Conservation (phyloP, 2,888 invertebrate genomes). For the Perithous albicinctus region DNA sequence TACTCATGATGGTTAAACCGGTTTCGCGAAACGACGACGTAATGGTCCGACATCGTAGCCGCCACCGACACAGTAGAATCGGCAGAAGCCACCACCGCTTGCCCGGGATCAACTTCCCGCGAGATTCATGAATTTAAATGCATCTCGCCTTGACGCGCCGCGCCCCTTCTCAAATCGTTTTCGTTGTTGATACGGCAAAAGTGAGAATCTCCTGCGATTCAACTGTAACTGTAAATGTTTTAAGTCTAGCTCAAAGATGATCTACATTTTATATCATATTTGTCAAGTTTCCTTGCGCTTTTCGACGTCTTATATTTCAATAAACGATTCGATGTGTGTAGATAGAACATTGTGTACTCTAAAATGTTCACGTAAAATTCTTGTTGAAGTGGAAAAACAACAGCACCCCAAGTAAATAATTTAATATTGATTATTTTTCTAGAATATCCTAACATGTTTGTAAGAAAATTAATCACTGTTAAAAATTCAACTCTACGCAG, state of each 20-base stretch:
- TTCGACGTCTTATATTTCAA: neutral
- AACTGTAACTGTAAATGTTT: neutral
- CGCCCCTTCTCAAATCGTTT: slow-evolving; percentile 15
- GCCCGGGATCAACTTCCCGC: slow-evolving; percentile 66
- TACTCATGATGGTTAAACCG: slow-evolving; percentile 71
- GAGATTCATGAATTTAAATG: slow-evolving; percentile 74
- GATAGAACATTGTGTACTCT: too few species aligned
- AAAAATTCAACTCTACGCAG: too few species aligned
- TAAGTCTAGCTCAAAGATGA: neutral
- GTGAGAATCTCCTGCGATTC: neutral
- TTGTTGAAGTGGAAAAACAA: too few species aligned
- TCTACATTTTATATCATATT: neutral
- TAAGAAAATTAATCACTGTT: too few species aligned
- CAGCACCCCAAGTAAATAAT: too few species aligned
- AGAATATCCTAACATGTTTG: too few species aligned
- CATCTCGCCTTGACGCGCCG: slow-evolving; percentile 60
- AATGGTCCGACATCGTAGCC: slow-evolving; percentile 69
- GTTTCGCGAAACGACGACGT: slow-evolving; percentile 76
- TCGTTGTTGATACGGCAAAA: neutral
- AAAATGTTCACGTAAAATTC: too few species aligned
- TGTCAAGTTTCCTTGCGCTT: neutral
- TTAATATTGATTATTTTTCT: too few species aligned
- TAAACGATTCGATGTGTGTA: neutral
- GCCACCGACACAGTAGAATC: slow-evolving; percentile 57
- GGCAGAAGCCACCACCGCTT: slow-evolving; percentile 60